Conservation (phyloP, 2,797 vertebrate genomes). For the Falco concolor region DNA sequence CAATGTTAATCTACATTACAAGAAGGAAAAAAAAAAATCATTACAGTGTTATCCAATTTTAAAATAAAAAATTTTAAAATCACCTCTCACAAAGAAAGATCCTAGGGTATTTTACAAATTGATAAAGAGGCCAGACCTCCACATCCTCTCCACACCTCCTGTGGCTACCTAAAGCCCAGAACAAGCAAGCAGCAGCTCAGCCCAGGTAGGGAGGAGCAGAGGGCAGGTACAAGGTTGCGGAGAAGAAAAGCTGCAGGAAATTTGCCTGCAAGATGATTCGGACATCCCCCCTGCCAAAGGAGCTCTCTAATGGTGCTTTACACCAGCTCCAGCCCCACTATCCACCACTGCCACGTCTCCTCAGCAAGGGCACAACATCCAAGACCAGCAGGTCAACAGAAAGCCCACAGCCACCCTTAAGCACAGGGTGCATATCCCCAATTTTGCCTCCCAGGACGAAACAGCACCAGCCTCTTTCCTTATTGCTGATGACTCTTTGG, state of each 20-base stretch:
- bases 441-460: background rate
- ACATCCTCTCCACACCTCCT: background rate
- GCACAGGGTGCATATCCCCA: background rate
- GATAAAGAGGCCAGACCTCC: background rate
- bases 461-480: accelerated
- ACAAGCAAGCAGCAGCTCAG: background rate
- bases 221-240: background rate
- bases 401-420: background rate
- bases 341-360: background rate
- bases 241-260: background rate
- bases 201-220: background rate
- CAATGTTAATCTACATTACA: background rate
- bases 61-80: background rate
- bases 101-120: background rate
- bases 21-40: background rate
- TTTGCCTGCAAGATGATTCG: background rate
- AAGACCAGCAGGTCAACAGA: background rate
- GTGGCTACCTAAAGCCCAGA: background rate
- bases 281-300: background rate
- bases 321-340: background rate
- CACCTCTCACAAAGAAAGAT: background rate
- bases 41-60: background rate
- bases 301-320: background rate
- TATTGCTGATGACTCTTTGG: no score
- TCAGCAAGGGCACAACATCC: background rate